Evolutionary conservation across 2,797 vertebrate species (phyloP), one percentile per base, ranked within the genome.

Genomic region (Malacoraja senta): DNA sequence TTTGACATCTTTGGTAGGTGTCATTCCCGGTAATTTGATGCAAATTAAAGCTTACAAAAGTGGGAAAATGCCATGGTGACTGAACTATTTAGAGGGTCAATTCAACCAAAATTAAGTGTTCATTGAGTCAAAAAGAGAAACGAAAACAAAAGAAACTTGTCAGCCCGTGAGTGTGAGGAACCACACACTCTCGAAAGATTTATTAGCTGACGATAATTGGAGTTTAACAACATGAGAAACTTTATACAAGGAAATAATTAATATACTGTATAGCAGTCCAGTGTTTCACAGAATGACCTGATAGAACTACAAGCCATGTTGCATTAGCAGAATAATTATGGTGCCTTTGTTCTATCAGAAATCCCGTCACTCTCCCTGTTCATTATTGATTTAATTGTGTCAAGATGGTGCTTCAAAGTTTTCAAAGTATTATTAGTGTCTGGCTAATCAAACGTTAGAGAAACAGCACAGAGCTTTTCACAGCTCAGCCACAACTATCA

Each of bases 381-480:
- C 68, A 76, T 76, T 74, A 74, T 92, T 92, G 90, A 92, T 44
- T 92, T 74, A 92, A 92, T 92, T 76, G 90, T 92, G 90, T 53
- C 84, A 92, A 76, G 90, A 15, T 92, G 90, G 35, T 44, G n/a
- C n/a, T 88, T 68, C 84, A 88, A 68, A 88, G n/a, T 63, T 88
- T 88, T 88, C 63, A 35, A 68, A 35, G 84, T 35, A 88, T 68
- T 88, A 88, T 32, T 88, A 32, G 15, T 35, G 61, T 68, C 84
- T 68, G n/a, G 84, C 84, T 88, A 88, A 88, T 88, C 63, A 88
- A 88, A 88, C 61, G 4, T 68, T 26, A 35, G 84, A 88, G 84
- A 35, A 88, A 19, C n/a, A 21, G 63, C 61, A 88, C n/a, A 68
- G 15, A 68, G 63, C 26, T 68, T 68, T 68, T 68, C 61, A 24